These are phyloP conservation scores for Hyalella azteca DNA, from an alignment of 2,888 invertebrate genomes.

Conservation along the genomic window DNA sequence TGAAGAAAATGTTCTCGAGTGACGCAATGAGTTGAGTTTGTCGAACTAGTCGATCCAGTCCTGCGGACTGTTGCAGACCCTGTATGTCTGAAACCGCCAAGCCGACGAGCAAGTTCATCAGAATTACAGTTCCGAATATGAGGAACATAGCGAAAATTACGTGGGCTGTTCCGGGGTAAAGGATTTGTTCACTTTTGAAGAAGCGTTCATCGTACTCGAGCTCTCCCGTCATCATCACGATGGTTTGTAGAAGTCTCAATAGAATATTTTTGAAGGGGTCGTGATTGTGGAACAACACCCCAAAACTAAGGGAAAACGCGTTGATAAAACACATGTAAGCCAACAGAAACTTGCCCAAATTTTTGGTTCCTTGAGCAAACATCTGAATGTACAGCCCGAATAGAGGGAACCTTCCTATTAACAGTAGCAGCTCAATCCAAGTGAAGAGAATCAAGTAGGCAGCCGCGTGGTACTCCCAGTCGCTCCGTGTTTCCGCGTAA, in stretches of 20 bases:
- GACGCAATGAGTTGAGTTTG: conserved; percentile 83
- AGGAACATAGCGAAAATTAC: conserved; percentile 79
- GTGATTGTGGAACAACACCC: conserved; percentile 74
- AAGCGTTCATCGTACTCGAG: conserved; percentile 78
- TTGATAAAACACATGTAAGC: conserved; percentile 81
- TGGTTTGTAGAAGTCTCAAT: conserved; percentile 72
- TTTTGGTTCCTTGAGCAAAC: conserved; percentile 67
- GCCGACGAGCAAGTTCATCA: conserved; percentile 83
- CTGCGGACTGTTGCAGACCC: conserved; percentile 68
- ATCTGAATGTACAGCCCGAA: conserved; percentile 81
- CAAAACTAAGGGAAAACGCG: conserved; percentile 81
- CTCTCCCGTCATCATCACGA: conserved; percentile 90
- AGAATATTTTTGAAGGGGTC: conserved; percentile 44
- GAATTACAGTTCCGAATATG: conserved; percentile 78
- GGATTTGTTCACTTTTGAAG: conserved; percentile 65
- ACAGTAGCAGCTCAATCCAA: conserved; percentile 85
- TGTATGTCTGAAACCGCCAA: conserved; percentile 77
- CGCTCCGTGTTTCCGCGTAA: conserved; percentile 67
- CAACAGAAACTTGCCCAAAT: conserved; percentile 80
- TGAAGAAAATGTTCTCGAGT: conserved; percentile 82
- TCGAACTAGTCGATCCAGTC: conserved; percentile 78
- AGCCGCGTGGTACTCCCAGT: conserved; percentile 82
- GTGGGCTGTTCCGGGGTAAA: conserved; percentile 77
- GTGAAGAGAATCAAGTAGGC: conserved; percentile 81
- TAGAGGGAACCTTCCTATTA: conserved; percentile 83